Evolutionary conservation across 2,113 vertebrate species (phyloP), one percentile per base, ranked within the genome.

Genomic region (Poeciliopsis retropinna): DNA sequence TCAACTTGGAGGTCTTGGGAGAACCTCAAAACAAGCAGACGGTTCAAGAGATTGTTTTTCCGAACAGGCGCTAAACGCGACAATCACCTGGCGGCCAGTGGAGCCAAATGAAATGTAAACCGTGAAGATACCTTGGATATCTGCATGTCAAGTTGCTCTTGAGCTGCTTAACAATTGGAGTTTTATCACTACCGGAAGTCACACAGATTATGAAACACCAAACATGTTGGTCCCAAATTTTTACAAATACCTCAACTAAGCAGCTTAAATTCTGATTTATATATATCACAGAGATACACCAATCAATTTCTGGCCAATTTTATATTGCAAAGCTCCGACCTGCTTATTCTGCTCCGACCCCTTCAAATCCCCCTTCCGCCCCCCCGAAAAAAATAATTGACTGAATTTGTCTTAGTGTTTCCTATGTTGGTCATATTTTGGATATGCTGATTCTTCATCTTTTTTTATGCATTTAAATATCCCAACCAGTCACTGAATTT

Each of bases 211-310:
- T 63, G 75, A 83, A 85, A 65, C 68, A 72, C 61, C 47, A 73
- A 80, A 84, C 51, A 76, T 78, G 76, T 73, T 62, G 44, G 61
- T 15, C 25, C 32, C 51, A 73, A 84, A 77, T 70, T 64, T 64
- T 51, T 67, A 65, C 19, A 82, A 79, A 82, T 81, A 79, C 69
- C 76, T 76, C 37, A 73, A 85, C 67, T 75, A 80, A 84, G 65
- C 67, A 76, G 71, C 22, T 54, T 44, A 67, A 67, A 88, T 80
- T 37, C 71, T 60, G 64, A 67, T 82, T 86, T 54, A 73, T 47
- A 73, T 65, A 64, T 83, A 60, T 72, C 51, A 25, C 7, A 54
- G 51, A 19, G 17, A 25, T 44, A 17, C 15, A 44, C 15, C 41
- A 37, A 37, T 3, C 10, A 37, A 4, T 17, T 44, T 44, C 13